Evolutionary conservation across 1,140 invertebrate genomes (phyloP).

Genomic region (Hetaerina americana): DNA sequence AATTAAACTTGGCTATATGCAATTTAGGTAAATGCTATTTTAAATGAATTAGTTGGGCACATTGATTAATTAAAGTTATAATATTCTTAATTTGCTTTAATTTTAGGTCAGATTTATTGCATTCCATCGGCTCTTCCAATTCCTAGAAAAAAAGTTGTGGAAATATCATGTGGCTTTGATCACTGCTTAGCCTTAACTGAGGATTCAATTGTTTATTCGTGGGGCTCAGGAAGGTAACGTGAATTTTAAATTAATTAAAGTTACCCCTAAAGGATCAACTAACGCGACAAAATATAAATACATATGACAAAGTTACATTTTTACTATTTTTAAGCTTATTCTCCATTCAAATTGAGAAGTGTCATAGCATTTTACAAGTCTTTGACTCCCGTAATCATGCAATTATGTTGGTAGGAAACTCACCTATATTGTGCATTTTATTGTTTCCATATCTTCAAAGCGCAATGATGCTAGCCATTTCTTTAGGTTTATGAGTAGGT

Average conservation of each 20-base stretch:
- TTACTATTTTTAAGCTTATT: no score
- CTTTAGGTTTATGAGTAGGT: no score
- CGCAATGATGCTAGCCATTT: no score
- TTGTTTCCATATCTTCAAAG: no score
- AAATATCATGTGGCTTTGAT: constrained; percentile 63
- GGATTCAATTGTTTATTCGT: constrained; percentile 58
- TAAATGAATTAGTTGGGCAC: not conserved
- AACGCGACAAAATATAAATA: no score
- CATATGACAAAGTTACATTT: no score
- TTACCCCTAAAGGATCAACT: constrained; percentile 9
- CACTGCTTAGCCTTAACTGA: constrained; percentile 59
- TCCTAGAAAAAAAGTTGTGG: constrained; percentile 33
- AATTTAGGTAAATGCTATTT: not conserved
- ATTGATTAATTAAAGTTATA: not conserved
- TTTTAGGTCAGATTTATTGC: constrained; percentile 7
- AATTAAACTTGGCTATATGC: not conserved
- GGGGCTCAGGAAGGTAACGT: constrained; percentile 65
- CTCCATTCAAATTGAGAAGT: no score
- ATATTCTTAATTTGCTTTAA: not conserved
- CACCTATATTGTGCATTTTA: no score
- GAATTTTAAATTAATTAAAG: not conserved
- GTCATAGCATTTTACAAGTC: no score
- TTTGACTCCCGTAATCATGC: no score
- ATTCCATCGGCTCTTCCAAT: constrained; percentile 11
- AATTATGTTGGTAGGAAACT: no score